A percentile compares a stretch with the other conserved stretches of the same genome.
Conservation (phyloP, 2,888 invertebrate species). For the Siphlonurus alternatus region DNA sequence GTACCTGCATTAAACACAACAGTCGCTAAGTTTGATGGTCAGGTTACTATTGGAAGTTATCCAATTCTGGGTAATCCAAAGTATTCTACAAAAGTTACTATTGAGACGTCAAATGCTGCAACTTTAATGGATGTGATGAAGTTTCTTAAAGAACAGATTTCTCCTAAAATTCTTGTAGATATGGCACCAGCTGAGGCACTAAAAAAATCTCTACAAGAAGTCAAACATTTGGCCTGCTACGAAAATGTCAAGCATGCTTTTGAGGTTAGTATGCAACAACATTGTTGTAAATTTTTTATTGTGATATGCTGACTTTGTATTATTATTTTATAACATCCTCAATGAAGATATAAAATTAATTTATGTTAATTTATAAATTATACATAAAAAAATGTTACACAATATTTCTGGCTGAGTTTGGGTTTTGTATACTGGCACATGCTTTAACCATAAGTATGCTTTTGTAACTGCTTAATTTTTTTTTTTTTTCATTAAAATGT, state of each 20-base stretch:
- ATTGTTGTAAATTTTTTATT: too few relatives aligned
- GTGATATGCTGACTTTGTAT: too few relatives aligned
- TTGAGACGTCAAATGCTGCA: constrained; percentile 28
- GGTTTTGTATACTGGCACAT: too few relatives aligned
- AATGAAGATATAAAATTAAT: too few relatives aligned
- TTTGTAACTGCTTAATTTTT: too few relatives aligned
- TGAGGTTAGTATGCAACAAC: not conserved
- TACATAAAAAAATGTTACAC: too few relatives aligned
- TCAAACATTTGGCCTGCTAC: not conserved
- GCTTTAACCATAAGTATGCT: too few relatives aligned
- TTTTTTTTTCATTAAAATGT: too few relatives aligned
- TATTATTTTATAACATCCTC: too few relatives aligned
- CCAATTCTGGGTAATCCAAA: constrained; percentile 31
- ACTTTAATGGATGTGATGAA: constrained; percentile 24
- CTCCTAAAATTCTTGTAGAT: constrained; percentile 18
- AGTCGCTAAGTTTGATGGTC: constrained; percentile 27
- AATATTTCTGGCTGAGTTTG: too few relatives aligned
- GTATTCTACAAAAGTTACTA: constrained; percentile 33
- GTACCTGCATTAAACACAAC: constrained; percentile 25
- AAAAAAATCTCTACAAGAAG: not conserved
- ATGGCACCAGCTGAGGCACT: not conserved
- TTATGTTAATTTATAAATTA: too few relatives aligned
- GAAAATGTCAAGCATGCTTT: not conserved
- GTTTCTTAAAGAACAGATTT: constrained; percentile 23
- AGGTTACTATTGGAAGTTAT: constrained; percentile 39